Evolutionary conservation across 2,113 vertebrate species (phyloP), one percentile per base, ranked within the genome.

Genomic region (Syrmaticus mikado): DNA sequence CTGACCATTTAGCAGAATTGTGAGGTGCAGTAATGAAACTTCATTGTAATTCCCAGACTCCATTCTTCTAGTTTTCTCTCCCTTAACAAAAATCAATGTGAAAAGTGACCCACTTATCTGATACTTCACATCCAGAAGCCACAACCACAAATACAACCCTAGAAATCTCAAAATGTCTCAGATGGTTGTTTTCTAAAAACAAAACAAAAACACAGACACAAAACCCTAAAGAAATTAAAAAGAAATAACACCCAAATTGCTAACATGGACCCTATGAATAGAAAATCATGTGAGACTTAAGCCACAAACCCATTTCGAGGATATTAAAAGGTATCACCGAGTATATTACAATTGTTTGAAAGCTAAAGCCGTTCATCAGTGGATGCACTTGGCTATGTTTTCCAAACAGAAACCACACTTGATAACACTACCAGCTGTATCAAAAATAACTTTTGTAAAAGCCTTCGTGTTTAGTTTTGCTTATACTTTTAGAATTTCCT

Each of bases 51-150:
- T 93, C 71, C 78, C 73, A 74, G n/a, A 28, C n/a, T 76, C 85
- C 38, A 55, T 53, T 92, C 73, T 88, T 87, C 82, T 52, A 32
- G 58, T 75, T 89, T 90, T 52, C 57, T 81, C 68, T 95, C 61
- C 72, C 83, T 73, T 24, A 86, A 89, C 50, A 70, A 85, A 95
- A 96, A 86, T 95, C 82, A 75, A 40, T 88, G 85, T 66, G 55
- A 92, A 48, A 78, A 76, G 50, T 13, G 67, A 91, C 66, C 15
- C 72, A 52, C 72, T 95, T 87, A 82, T 77, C 62, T 73, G 57
- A 65, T 88, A 50, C 36, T 90, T 90, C 88, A 65, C 36, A 87
- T 71, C 55, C 43, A 90, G 75, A 79, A 87, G 38, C 28, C 36
- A 28, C 68, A 55, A 24, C 58, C 77, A 60, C 4, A 50, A 94